A percentile compares a stretch with the other conserved stretches of the same genome.
Conservation (phyloP, 2,888 invertebrate genomes). For the Lepidocyrtinus sp. region DNA sequence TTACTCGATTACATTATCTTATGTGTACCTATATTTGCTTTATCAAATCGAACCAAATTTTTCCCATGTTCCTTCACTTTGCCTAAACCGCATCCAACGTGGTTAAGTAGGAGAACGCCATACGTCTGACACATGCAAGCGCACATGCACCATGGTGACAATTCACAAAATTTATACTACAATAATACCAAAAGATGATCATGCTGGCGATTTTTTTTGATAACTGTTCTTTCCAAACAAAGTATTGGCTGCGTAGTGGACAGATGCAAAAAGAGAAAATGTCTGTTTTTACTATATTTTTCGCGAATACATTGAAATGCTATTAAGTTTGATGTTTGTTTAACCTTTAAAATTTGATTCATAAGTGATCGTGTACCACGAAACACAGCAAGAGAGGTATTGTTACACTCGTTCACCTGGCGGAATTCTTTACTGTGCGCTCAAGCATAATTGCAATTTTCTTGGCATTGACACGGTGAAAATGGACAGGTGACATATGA, state of each 20-base stretch:
- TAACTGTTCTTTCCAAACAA: no score
- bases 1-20: neutral
- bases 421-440: no score
- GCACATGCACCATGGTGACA: conserved; percentile 10
- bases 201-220: no score
- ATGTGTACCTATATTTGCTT: no score
- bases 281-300: no score
- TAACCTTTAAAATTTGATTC: no score
- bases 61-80: neutral
- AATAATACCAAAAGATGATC: no score
- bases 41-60: conserved; percentile 1
- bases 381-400: no score
- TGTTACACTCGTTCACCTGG: no score
- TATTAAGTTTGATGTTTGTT: neutral
- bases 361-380: neutral
- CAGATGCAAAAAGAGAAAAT: no score
- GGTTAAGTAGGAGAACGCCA: conserved; percentile 8
- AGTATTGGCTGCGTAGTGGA: no score
- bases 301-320: neutral
- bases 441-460: neutral
- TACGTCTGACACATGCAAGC: conserved; percentile 16
- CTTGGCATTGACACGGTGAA: neutral
- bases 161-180: conserved; percentile 12
- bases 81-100: neutral
- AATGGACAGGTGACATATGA: neutral